Evolutionary conservation across 2,888 invertebrate species (phyloP).

Genomic region (Orthosia incerta): DNA sequence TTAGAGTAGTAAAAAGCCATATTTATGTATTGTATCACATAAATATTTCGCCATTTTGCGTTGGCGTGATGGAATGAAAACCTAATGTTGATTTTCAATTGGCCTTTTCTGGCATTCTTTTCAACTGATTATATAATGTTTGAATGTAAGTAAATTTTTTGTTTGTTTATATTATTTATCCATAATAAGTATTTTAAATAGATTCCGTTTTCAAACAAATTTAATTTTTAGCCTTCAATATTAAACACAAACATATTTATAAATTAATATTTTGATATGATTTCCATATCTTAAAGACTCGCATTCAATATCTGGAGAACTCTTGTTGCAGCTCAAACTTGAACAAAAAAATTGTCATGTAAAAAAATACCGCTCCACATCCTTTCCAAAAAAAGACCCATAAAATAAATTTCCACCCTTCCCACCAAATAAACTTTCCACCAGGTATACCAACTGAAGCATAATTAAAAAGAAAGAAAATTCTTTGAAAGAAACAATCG

Average conservation of each 20-base stretch:
- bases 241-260: too few relatives aligned
- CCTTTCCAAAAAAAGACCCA: conserved; percentile 15
- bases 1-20: conserved; percentile 50
- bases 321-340: neutral
- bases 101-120: conserved; percentile 43
- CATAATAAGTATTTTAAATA: conserved; percentile 22
- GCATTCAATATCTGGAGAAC: neutral
- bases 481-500: conserved; percentile 78
- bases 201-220: neutral
- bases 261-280: neutral
- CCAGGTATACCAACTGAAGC: conserved; percentile 65
- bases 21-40: conserved; percentile 51
- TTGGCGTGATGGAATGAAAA: conserved; percentile 35
- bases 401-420: conserved; percentile 26
- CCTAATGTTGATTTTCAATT: conserved; percentile 40
- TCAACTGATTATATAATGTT: conserved; percentile 19
- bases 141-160: conserved; percentile 20
- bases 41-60: conserved; percentile 45
- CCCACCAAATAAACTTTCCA: conserved; percentile 57
- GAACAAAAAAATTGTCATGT: neutral
- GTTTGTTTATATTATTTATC: conserved; percentile 8
- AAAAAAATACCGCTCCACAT: neutral
- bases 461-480: conserved; percentile 72
- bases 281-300: neutral
- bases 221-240: too few relatives aligned